These are phyloP conservation scores for Meleagris gallopavo DNA, from an alignment of 2,113 vertebrate species.

Conservation along the genomic window DNA sequence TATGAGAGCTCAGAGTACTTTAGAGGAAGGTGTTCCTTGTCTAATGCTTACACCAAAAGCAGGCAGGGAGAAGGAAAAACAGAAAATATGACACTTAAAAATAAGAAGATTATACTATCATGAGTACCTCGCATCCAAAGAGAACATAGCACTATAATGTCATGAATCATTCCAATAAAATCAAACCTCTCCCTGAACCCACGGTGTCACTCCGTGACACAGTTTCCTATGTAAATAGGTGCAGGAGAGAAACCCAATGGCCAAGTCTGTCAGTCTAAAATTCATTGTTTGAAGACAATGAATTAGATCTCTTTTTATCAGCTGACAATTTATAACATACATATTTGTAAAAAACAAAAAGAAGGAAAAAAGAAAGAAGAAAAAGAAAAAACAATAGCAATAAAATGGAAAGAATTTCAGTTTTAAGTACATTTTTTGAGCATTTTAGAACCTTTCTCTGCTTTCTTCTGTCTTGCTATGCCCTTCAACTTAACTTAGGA, in stretches of 20 bases:
- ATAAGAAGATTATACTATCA: neutral
- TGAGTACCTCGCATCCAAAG: neutral
- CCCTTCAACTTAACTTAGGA: neutral
- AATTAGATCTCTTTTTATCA: neutral
- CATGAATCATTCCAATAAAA: slow-evolving; percentile 29
- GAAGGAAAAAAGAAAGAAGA: neutral
- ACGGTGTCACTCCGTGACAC: neutral
- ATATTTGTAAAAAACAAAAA: neutral
- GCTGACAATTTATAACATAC: neutral
- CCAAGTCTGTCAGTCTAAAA: neutral
- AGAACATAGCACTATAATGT: neutral
- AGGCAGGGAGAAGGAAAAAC: neutral
- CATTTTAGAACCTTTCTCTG: neutral
- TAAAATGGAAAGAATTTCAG: neutral
- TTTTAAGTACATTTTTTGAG: neutral
- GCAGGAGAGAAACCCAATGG: neutral
- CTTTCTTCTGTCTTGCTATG: neutral
- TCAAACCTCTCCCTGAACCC: slow-evolving; percentile 9
- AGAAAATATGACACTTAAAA: neutral
- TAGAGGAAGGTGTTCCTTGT: neutral
- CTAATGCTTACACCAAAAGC: neutral
- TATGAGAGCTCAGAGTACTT: slow-evolving; percentile 25
- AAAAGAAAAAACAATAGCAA: neutral
- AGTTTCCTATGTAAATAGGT: neutral
- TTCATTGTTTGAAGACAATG: neutral